phyloP scores from a whole-genome alignment of 2,888 invertebrate genomes.

The Hymenopus coronatus region DNA sequence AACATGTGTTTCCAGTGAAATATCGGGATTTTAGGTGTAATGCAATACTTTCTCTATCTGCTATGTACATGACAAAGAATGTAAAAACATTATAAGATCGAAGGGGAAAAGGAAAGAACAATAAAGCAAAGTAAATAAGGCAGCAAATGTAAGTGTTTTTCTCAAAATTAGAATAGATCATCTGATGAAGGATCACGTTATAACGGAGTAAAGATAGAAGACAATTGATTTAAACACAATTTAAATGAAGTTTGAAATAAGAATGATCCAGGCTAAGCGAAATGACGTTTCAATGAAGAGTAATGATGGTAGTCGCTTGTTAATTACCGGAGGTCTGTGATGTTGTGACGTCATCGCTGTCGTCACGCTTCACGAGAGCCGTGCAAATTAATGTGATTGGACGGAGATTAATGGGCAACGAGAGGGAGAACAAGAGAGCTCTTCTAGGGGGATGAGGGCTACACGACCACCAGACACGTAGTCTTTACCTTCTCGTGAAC shows the following conservation, averaged over 20 bases:
- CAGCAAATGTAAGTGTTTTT: neutral
- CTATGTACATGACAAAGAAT: too few relatives aligned
- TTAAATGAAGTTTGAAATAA: conserved; percentile 23
- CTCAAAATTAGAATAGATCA: neutral
- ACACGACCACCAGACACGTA: neutral
- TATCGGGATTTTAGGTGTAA: too few relatives aligned
- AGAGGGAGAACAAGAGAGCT: neutral
- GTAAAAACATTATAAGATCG: neutral
- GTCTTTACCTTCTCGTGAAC: neutral
- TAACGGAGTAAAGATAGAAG: neutral
- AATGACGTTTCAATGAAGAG: conserved; percentile 30
- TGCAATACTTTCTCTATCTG: too few relatives aligned
- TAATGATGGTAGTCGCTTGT: conserved; percentile 23
- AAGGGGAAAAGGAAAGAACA: neutral
- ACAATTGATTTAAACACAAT: neutral
- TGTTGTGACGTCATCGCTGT: conserved; percentile 11
- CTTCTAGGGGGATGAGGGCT: neutral
- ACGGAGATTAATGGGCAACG: conserved; percentile 20
- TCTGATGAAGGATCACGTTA: too few relatives aligned
- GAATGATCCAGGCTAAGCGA: conserved; percentile 16
- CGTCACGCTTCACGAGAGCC: conserved; percentile 18
- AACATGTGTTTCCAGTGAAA: too few relatives aligned
- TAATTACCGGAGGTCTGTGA: conserved; percentile 15
- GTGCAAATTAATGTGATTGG: conserved; percentile 20
- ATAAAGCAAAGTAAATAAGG: neutral